Evolutionary conservation across 2,888 invertebrate species (phyloP).

Genomic region (Melikaiella ostensackeni): DNA sequence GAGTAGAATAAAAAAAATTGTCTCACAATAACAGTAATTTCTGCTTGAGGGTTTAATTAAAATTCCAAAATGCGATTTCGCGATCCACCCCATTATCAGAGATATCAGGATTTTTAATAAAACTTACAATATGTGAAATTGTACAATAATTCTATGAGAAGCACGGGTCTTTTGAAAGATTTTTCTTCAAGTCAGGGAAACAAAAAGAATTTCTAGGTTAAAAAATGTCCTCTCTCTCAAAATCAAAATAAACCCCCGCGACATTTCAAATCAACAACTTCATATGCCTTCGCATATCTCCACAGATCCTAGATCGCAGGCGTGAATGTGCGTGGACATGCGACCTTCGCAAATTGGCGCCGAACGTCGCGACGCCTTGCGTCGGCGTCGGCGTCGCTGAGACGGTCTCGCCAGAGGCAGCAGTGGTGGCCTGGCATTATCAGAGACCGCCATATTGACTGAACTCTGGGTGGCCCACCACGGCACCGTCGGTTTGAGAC

Average conservation of each 20-base stretch:
- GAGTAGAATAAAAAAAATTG: too few species aligned
- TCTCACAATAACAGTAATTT: too few species aligned
- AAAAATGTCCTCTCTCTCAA: neutral
- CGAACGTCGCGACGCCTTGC: constrained; percentile 70
- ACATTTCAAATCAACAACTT: constrained; percentile 16
- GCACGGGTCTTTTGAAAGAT: too few species aligned
- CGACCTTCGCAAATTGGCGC: constrained; percentile 59
- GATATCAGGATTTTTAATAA: too few species aligned
- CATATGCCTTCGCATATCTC: constrained; percentile 12
- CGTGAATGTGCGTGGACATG: constrained; percentile 56
- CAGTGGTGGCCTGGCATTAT: constrained; percentile 69
- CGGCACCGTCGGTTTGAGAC: constrained; percentile 43
- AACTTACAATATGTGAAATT: too few species aligned
- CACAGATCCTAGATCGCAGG: constrained; percentile 56
- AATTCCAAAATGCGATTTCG: too few species aligned
- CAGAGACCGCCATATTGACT: constrained; percentile 71
- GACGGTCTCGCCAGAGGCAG: constrained; percentile 58
- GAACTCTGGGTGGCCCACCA: constrained; percentile 55
- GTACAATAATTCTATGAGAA: too few species aligned
- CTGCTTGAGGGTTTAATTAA: too few species aligned
- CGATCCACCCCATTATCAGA: too few species aligned
- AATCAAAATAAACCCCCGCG: constrained; percentile 41
- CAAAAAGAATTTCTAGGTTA: neutral
- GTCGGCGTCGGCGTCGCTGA: constrained; percentile 69
- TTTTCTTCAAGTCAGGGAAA: neutral